phyloP scores from a whole-genome alignment of 2,113 vertebrate species.

The Riparia riparia region DNA sequence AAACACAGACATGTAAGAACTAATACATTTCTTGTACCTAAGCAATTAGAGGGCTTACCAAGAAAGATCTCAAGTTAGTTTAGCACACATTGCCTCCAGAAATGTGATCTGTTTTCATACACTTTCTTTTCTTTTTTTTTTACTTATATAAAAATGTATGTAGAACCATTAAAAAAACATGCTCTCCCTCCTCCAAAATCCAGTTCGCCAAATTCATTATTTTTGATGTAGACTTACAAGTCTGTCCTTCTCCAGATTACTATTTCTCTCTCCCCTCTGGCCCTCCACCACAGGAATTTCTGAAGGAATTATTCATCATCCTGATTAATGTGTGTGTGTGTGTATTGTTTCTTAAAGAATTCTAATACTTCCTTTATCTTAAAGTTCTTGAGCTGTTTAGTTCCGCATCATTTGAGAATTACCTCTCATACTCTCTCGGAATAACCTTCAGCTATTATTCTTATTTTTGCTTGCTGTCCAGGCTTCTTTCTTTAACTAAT shows the following conservation, averaged over 20 bases:
- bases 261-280: background rate
- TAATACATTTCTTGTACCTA: background rate
- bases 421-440: background rate
- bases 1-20: background rate
- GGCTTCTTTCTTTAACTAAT: background rate
- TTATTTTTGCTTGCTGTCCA: background rate
- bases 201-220: background rate
- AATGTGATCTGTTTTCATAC: fast-evolving
- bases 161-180: background rate
- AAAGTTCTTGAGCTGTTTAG: background rate
- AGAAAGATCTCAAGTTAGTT: background rate
- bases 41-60: background rate
- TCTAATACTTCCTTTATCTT: background rate
- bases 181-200: background rate
- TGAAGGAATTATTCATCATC: background rate
- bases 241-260: background rate
- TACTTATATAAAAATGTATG: background rate
- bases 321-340: fast-evolving
- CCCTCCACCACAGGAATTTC: background rate
- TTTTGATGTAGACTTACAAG: background rate
- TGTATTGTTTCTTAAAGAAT: background rate
- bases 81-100: background rate
- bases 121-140: background rate
- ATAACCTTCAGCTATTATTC: background rate
- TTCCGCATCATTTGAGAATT: background rate